Conservation (phyloP, 2,888 invertebrate genomes). For the Electrophaes corylata region DNA sequence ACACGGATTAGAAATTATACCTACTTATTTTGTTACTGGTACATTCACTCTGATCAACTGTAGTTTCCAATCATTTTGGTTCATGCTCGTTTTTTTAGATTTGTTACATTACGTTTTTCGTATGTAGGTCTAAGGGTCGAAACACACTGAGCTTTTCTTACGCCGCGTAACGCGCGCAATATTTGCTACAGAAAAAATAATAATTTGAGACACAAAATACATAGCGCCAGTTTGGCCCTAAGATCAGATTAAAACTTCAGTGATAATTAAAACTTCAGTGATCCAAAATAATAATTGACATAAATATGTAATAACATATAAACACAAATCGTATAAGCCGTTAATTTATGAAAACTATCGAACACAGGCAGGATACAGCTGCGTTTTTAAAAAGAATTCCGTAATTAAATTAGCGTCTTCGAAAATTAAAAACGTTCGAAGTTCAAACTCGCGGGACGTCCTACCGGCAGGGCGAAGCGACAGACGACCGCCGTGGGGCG, state of each 20-base stretch:
- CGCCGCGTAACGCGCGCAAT: background rate
- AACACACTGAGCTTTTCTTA: background rate
- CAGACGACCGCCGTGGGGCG: conserved; percentile 72
- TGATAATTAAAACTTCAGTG: conserved; percentile 10
- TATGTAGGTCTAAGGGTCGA: background rate
- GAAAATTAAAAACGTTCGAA: conserved; percentile 63
- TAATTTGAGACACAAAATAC: no score
- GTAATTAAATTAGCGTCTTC: conserved; percentile 82
- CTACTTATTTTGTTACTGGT: conserved; percentile 36
- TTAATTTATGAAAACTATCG: conserved; percentile 66
- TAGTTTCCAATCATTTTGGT: conserved; percentile 29
- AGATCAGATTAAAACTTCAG: no score
- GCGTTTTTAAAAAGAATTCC: conserved; percentile 64
- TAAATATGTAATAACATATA: conserved; percentile 45
- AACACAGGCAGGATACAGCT: conserved; percentile 73
- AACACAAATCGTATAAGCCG: conserved; percentile 53
- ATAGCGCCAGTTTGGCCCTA: no score
- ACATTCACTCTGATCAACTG: conserved; percentile 21
- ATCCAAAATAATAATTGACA: conserved; percentile 41
- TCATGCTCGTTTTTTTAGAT: background rate
- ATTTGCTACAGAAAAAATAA: no score
- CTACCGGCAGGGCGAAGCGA: conserved; percentile 42
- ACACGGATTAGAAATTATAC: conserved; percentile 52
- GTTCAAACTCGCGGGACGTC: conserved; percentile 62
- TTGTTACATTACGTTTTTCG: background rate